Evolutionary conservation across 2,797 vertebrate genomes (phyloP), one percentile per base, ranked within the genome.

Genomic region (Tapera naevia): DNA sequence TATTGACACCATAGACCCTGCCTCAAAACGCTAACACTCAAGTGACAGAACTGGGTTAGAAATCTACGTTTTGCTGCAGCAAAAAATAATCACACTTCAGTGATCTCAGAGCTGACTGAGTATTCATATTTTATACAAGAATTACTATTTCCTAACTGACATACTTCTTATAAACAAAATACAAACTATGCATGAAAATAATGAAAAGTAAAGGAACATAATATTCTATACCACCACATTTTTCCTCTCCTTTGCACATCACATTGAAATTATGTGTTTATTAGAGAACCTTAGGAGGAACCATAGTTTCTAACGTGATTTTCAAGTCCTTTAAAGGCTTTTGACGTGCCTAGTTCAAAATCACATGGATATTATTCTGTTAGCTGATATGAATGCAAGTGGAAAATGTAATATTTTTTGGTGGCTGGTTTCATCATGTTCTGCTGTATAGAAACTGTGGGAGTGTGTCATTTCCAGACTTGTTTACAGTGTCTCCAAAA

Each of bases 361-460:
- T 94, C 80, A 86, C 70, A 91, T 70, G 73, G 81, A 78, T 95
- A 88, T 96, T 96, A 93, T 80, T 94, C 88, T 80, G 92, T 91
- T 95, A 94, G 76, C 50, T 89, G 89, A 91, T 95, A 96, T 61
- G 92, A 95, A 91, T 45, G 37, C 87, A 95, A 84, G 89, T 96
- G 93, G 92, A 96, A 96, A 96, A 97, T 84, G 57, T 86, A 95
- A 92, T 97, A 94, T 88, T 94, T 95, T 92, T 97, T 96, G 89
- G 89, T 97, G 80, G 60, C 66, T 96, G 91, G 81, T 96, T 97
- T 96, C 88, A 95, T 96, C 96, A 91, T 84, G 72, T 86, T 93
- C 86, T 95, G 53, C 64, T 84, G 32, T 72, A 88, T 45, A 91
- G 93, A 89, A 93, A 91, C 53, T 78, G 83, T 89, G 67, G 60